Evolutionary conservation across 2,113 vertebrate species (phyloP).

Genomic region (Nyctibius bracteatus): DNA sequence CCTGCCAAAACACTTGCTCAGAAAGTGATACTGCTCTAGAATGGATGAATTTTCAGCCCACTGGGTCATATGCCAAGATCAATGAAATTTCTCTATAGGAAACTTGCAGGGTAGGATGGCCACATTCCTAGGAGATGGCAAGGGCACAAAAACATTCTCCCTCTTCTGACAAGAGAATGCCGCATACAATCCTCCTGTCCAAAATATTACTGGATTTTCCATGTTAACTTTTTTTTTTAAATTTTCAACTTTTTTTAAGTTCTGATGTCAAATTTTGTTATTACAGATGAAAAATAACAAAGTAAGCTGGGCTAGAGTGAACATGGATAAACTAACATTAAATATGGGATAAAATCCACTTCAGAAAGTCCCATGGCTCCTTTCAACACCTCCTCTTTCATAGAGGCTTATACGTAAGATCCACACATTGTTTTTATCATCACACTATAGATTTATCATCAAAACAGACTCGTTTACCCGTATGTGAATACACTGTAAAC

Average conservation of each 20-base stretch:
- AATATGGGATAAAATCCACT: not conserved
- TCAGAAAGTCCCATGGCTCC: not conserved
- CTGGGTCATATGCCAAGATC: not conserved
- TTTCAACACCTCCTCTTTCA: not conserved
- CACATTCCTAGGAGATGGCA: not conserved
- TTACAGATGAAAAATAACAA: not conserved
- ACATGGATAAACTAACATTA: not conserved
- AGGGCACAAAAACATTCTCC: not conserved
- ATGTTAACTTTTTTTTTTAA: not conserved
- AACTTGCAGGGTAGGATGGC: not conserved
- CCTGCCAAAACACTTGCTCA: not conserved
- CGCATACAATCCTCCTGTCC: not conserved
- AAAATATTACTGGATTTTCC: not conserved
- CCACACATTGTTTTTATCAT: not conserved
- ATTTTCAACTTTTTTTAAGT: not conserved
- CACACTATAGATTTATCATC: not conserved
- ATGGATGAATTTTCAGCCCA: not conserved
- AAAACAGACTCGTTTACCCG: not conserved
- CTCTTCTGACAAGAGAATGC: not conserved
- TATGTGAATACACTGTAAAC: not conserved
- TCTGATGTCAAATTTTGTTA: not conserved
- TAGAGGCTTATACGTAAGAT: accelerated
- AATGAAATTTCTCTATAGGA: not conserved
- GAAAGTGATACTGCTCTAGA: not conserved
- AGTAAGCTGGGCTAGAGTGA: not conserved